Base-by-base conservation (phyloP, 2,797 vertebrate genomes). In the Pachyuromys duprasi region DNA sequence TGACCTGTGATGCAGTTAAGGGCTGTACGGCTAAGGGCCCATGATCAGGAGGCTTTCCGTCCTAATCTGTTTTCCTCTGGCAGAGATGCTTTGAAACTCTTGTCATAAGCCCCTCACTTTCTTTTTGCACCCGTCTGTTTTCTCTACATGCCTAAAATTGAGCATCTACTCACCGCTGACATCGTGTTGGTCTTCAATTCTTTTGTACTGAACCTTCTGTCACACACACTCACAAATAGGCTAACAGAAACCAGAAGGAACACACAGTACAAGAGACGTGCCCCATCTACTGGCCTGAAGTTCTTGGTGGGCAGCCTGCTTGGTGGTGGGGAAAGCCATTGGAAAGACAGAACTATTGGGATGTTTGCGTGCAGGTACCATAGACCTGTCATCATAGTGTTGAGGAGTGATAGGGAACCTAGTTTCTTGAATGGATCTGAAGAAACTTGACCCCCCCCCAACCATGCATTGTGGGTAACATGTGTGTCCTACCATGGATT, bases 11-110 rank as follows among this genome's bases (percentile, higher is more conserved):
- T 94, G 18, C 31, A 60, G 2, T 86, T 81, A 65, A 92, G 55
- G 14, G 72, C 60, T 39, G 62, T 81, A 86, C 87, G 80, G 72
- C 86, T 76, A n/a, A 70, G 45, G 53, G 20, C 75, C 84, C 63
- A 49, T 80, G 45, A 17, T 84, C 45, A 75, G 86, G 55, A 90
- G 91, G 95, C 55, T 78, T 96, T 75, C 14, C 67, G 82, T 93
- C 72, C 74, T 55, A 26, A 91, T 86, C 39, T 70, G 36, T 86
- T 92, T 33, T 93, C 86, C 75, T 90, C 91, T 91, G 62, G 80
- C 89, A 79, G 69, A 93, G 78, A 95, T 90, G 45, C 93, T 95
- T 95, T 93, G 67, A 95, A 95, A 69, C 60, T 57, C 45, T 78
- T 93, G 55, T 33, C 15, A 13, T 91, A 79, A 57, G 45, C 65